A percentile compares a stretch with the other conserved stretches of the same genome.
Evolutionary conservation across 2,113 vertebrate species (phyloP).

Genomic region (Hassar affinis): DNA sequence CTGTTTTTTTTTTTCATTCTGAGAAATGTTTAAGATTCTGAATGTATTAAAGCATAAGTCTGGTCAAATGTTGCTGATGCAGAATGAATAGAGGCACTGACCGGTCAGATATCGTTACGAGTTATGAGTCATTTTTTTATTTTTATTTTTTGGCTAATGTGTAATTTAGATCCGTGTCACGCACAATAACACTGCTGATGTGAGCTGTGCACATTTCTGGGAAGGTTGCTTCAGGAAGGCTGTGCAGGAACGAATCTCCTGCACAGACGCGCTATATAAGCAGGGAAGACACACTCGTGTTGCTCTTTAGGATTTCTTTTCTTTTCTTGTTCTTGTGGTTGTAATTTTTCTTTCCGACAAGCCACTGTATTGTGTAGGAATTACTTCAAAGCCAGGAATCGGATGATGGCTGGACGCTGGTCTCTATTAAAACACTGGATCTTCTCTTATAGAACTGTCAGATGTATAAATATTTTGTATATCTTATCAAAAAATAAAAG

Average conservation of each 20-base stretch:
- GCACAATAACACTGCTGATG: conserved; percentile 1
- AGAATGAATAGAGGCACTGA: no score
- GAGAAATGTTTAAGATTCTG: conserved; percentile 36
- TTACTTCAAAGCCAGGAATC: conserved; percentile 35
- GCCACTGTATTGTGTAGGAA: conserved; percentile 21
- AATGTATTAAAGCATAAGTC: conserved; percentile 52
- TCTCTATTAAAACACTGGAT: conserved; percentile 37
- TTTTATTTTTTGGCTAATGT: not conserved
- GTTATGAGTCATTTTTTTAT: not conserved
- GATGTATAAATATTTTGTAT: conserved; percentile 57
- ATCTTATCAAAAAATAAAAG: conserved; percentile 36
- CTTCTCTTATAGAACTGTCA: conserved; percentile 37
- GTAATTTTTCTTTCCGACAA: not conserved
- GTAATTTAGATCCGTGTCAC: not conserved
- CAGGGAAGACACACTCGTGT: not conserved
- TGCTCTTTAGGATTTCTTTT: not conserved
- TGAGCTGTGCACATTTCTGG: conserved; percentile 14
- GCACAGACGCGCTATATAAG: conserved; percentile 20
- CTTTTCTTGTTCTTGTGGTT: not conserved
- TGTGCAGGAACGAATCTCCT: conserved; percentile 33
- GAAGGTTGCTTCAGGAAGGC: conserved; percentile 7
- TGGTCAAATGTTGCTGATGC: not conserved
- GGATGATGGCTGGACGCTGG: conserved; percentile 32
- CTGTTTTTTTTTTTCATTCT: not conserved
- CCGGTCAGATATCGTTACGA: no score